Evolutionary conservation across 2,797 vertebrate species (phyloP).

Genomic region (Antennarius maculatus): DNA sequence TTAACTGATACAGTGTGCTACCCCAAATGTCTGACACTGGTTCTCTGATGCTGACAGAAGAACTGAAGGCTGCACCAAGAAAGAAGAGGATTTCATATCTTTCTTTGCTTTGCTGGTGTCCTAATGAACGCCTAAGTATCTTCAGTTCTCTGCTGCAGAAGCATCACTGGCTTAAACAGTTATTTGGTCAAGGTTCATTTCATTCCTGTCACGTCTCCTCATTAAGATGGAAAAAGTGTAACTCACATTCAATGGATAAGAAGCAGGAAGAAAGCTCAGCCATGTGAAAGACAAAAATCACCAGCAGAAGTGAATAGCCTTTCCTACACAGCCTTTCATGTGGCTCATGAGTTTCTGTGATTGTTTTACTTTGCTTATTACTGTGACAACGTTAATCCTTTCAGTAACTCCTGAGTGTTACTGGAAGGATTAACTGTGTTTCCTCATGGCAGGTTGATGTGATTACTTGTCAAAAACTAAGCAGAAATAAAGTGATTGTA

Average conservation of each 20-base stretch:
- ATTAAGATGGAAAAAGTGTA: slow-evolving; percentile 19
- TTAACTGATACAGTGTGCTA: slow-evolving; percentile 60
- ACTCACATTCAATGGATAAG: too few relatives aligned
- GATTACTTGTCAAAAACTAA: too few relatives aligned
- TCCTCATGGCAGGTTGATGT: slow-evolving; percentile 60
- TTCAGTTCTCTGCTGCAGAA: slow-evolving; percentile 35
- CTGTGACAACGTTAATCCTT: slow-evolving; percentile 62
- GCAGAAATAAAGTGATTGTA: too few relatives aligned
- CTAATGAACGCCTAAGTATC: slow-evolving; percentile 28
- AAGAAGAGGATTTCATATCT: slow-evolving; percentile 22
- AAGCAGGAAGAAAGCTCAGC: slow-evolving; percentile 24
- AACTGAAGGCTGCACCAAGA: slow-evolving; percentile 43
- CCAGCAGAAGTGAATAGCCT: slow-evolving; percentile 55
- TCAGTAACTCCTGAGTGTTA: slow-evolving; percentile 69
- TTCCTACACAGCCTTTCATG: slow-evolving; percentile 34
- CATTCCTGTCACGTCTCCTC: slow-evolving; percentile 16
- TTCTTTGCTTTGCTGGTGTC: slow-evolving; percentile 49
- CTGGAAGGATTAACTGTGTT: slow-evolving; percentile 52
- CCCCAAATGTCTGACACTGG: slow-evolving; percentile 40
- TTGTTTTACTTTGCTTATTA: slow-evolving; percentile 59
- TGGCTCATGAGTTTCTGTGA: slow-evolving; percentile 43
- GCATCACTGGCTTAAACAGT: slow-evolving; percentile 36
- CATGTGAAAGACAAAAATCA: slow-evolving; percentile 48
- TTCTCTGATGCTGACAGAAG: slow-evolving; percentile 49
- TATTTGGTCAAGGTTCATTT: slow-evolving; percentile 29